A percentile compares a stretch with the other conserved stretches of the same genome.
Evolutionary conservation across 2,888 invertebrate species (phyloP).

Genomic region (Branchellion lobata): DNA sequence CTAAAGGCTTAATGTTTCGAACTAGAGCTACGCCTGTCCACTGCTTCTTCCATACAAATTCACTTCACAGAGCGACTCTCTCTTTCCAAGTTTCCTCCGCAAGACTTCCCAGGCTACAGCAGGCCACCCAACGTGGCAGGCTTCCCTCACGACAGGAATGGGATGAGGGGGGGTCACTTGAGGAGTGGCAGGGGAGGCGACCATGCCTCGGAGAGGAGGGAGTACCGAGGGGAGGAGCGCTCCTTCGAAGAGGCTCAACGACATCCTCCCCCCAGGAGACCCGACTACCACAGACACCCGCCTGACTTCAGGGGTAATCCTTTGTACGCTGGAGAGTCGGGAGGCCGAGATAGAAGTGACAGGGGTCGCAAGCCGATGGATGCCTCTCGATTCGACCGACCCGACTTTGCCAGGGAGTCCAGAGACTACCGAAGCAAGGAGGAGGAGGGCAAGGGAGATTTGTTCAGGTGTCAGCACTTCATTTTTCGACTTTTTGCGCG

Average conservation of each 20-base stretch:
- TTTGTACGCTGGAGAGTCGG: not conserved
- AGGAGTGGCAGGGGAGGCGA: not conserved
- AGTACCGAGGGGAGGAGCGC: constrained; percentile 2
- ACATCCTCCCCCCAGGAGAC: not conserved
- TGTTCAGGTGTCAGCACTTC: not conserved
- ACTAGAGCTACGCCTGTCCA: too few species aligned
- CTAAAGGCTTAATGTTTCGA: too few species aligned
- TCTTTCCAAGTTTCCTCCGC: not conserved
- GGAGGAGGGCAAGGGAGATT: not conserved
- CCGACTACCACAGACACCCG: not conserved
- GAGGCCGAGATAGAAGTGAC: not conserved
- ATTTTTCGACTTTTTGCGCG: too few species aligned
- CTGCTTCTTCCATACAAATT: too few species aligned
- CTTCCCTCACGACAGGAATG: not conserved
- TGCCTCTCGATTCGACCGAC: too few species aligned
- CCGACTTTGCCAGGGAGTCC: not conserved
- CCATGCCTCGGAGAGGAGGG: not conserved
- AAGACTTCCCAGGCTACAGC: not conserved
- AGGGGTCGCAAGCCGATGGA: not conserved
- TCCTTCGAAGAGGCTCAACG: not conserved
- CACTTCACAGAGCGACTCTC: not conserved
- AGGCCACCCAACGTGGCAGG: not conserved
- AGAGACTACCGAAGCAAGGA: not conserved
- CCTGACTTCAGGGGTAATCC: not conserved
- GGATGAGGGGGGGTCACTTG: not conserved